Base-by-base conservation (phyloP, 2,888 invertebrate genomes). In the Priocnemis perturbator region DNA sequence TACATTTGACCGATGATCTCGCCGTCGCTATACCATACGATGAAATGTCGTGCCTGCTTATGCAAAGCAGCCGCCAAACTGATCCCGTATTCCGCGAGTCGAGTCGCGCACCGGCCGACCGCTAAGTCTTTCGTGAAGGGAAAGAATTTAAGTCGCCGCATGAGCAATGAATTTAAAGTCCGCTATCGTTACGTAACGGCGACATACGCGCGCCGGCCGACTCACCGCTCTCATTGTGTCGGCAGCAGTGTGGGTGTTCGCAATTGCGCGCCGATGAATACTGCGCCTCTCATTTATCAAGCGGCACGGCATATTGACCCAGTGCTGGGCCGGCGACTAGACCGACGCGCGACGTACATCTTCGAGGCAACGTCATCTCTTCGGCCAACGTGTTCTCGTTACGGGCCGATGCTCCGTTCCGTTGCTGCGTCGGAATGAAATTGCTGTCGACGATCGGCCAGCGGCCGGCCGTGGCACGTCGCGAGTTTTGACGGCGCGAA, bases 31-130 rank as follows among this genome's bases (percentile, higher is more conserved):
- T n/a, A n/a, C n/a, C n/a, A n/a, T n/a, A n/a, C n/a, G n/a, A n/a
- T n/a, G n/a, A n/a, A n/a, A n/a, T 55, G 67, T 61, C 59, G 52
- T 53, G 74, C 50, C 64, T 67, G 60, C 67, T 74, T 74, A 71
- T 74, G 70, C 71, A 74, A 74, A 74, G 55, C 60, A 60, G 67
- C 20, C 20, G 57, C 60, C 58, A 74, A 74, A 65, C 74, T 74
- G 74, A 74, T 74, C 74, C 53, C 37, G 75, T 71, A 71, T 74
- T 74, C 67, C 67, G 65, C 62, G 63, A 67, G 64, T 71, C 71
- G 58, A 60, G 59, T 69, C 50, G 50, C 60, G 47, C 4, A 37
- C 37, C 7, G 37, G 37, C 37, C 37, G 37, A 11, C 37, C 37
- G 52, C 64, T 63, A 67, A 74, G 67, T 74, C 74, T 67, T 63